Evolutionary conservation across 2,113 vertebrate genomes (phyloP).

Genomic region (Mirounga angustirostris): DNA sequence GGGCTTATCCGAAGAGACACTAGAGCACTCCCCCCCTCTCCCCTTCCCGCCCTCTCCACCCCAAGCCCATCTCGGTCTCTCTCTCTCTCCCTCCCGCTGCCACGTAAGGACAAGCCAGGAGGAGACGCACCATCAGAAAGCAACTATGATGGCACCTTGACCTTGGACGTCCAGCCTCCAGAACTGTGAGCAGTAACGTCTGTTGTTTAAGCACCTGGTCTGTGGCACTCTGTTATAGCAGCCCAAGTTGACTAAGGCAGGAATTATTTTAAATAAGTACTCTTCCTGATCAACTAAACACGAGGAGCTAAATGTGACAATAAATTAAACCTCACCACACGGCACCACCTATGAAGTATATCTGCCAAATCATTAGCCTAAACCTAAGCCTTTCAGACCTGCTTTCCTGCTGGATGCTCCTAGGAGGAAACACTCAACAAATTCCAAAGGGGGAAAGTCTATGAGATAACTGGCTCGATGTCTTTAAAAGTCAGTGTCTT

Average conservation of each 20-base stretch:
- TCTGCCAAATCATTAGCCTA: neutral
- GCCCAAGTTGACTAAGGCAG: neutral
- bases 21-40: neutral
- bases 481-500: neutral
- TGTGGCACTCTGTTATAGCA: fast-evolving
- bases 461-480: fast-evolving
- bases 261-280: neutral
- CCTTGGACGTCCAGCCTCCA: neutral
- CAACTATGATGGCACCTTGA: neutral
- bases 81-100: neutral
- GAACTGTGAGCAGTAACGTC: neutral
- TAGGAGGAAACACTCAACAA: neutral
- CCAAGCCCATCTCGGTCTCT: neutral
- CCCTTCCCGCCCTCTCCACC: neutral
- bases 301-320: neutral
- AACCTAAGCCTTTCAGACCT: neutral
- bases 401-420: neutral
- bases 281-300: neutral
- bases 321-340: neutral
- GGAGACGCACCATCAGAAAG: neutral
- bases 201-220: fast-evolving
- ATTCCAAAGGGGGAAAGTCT: neutral
- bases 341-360: fast-evolving
- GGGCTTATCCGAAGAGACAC: neutral
- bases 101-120: neutral